phyloP scores from a whole-genome alignment of 1,140 invertebrate species.

The Tribolium madens region DNA sequence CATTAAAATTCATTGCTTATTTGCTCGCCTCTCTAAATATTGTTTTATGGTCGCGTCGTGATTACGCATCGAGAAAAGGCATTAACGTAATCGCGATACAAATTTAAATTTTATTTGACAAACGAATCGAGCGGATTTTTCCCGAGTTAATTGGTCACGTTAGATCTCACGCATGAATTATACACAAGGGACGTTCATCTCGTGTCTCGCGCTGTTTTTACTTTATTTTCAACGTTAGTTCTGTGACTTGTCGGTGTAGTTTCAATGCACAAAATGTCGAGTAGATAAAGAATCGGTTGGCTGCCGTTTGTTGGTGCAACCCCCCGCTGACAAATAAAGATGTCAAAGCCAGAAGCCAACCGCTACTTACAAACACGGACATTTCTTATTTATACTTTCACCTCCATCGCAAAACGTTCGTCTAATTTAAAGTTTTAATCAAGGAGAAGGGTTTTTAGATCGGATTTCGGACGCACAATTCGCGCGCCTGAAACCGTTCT shows the following conservation, averaged over 20 bases:
- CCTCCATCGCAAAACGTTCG: background rate
- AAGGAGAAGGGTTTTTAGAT: conserved; percentile 10
- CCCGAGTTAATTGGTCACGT: background rate
- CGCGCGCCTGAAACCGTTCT: conserved; percentile 8
- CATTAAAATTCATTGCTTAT: conserved; percentile 39
- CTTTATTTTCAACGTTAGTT: background rate
- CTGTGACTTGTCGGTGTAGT: conserved; percentile 23
- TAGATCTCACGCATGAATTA: conserved; percentile 5
- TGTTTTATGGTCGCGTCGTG: conserved; percentile 33
- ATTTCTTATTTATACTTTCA: conserved; percentile 36
- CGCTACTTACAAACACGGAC: conserved; percentile 15
- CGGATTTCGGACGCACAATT: background rate
- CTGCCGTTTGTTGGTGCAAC: conserved; percentile 45
- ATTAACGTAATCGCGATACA: conserved; percentile 24
- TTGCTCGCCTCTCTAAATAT: conserved; percentile 35
- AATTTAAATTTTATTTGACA: conserved; percentile 32
- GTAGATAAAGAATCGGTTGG: conserved; percentile 43
- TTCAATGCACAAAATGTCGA: conserved; percentile 36
- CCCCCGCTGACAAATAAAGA: conserved; percentile 48
- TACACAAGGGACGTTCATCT: background rate
- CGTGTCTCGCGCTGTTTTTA: background rate
- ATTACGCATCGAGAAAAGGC: conserved; percentile 5
- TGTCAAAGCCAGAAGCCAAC: conserved; percentile 43
- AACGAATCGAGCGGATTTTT: background rate
- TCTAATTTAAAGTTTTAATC: conserved; percentile 38